Conservation (phyloP, 2,797 vertebrate genomes). For the Manis javanica region DNA sequence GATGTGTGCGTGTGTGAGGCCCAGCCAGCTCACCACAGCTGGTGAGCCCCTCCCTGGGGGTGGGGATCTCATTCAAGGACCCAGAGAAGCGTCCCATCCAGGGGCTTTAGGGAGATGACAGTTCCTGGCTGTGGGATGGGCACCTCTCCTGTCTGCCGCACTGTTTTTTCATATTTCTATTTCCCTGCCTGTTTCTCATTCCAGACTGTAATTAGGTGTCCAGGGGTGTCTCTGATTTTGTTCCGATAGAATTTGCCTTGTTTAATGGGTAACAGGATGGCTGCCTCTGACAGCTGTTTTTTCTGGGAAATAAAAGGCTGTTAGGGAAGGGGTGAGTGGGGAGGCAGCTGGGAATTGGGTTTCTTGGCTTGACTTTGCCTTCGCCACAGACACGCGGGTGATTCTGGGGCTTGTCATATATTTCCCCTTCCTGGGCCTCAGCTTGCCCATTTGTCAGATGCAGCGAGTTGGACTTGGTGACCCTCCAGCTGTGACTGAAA, state of each 20-base stretch:
- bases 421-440: background rate
- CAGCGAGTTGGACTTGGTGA: background rate
- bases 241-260: conserved; percentile 69
- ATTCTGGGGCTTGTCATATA: too few relatives aligned
- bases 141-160: rapidly evolving
- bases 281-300: conserved; percentile 69
- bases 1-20: background rate
- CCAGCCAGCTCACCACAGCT: background rate
- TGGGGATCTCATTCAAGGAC: background rate
- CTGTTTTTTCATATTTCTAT: conserved; percentile 12
- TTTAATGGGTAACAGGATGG: conserved; percentile 33
- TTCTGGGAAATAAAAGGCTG: background rate
- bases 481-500: background rate
- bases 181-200: background rate
- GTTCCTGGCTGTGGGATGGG: background rate
- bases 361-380: background rate
- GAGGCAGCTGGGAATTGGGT: rapidly evolving
- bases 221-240: conserved; percentile 23
- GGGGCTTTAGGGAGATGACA: background rate
- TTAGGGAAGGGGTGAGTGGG: background rate
- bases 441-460: background rate
- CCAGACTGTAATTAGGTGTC: conserved; percentile 57
- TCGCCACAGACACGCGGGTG: rapidly evolving
- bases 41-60: background rate
- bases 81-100: background rate